Base-by-base conservation (phyloP, 1,140 invertebrate genomes). In the Drosophila nigrodunni region DNA sequence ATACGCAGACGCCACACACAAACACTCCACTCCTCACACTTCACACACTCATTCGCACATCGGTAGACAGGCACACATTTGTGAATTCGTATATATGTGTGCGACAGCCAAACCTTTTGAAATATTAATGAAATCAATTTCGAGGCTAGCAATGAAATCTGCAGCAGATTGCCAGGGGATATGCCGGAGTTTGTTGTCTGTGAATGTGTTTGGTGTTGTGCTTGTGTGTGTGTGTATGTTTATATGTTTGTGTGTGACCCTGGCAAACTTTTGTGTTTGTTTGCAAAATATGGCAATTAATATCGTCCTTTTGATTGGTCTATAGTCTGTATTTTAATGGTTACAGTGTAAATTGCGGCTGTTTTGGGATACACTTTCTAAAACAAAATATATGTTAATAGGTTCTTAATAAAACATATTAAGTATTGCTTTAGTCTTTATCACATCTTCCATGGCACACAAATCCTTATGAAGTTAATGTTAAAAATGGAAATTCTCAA, bases 51-150 rank as follows among this genome's bases (percentile, higher is more conserved):
- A 25, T 52, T 10, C 41, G 7, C 10, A 15, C 25, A 34, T 34
- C 37, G 55, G 13, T 21, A 37, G 25, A 30, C 2, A 2, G 25
- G 18, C 11, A 65, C 25, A 66, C 18, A 39, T 47, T 9, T 37
- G 8, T 41, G n/a, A 8, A 34, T 59, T 54, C 25, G 44, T 39
- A 59, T 39, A 21, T 35, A 74, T 58, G 50, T 57, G 76, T 72
- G 60, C 57, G 72, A 25, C 41, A 50, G 58, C 46, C 44, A 77
- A 88, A 72, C 77, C 83, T 88, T 88, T 88, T 88, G 85, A 88
- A 88, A 88, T 88, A 88, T 88, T 88, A 81, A 88, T 88, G 83
- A 80, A 88, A 88, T 88, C 85, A 88, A 88, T 88, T 88, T 88
- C 41, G 64, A 44, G 67, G 67, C 71, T 58, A 52, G 43, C 43